Evolutionary conservation across 2,888 invertebrate genomes (phyloP), one percentile per base, ranked within the genome.

Genomic region (Nipponacmea schrenckii): DNA sequence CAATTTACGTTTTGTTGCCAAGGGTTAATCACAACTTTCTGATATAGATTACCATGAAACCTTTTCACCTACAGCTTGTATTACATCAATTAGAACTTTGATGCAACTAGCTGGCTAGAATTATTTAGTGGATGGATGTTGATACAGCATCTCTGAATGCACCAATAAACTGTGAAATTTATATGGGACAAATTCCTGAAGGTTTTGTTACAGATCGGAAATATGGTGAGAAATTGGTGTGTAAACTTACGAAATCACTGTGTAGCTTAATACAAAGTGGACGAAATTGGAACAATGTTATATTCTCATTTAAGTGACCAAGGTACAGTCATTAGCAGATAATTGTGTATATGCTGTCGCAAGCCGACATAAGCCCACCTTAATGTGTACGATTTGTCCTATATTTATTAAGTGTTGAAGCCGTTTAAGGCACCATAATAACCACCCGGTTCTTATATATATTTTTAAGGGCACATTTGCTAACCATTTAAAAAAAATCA

Each of bases 21-120:
- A 68, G 56, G 68, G 62, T 26, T 70, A 46, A n/a, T 17, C 56
- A 27, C 65, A 31, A 44, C 39, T 70, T 12, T 17, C 0, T n/a
- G 70, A 39, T 17, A 50, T 70, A 17, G 70, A 70, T 31, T 70
- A 67, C 26, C 24, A 70, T 17, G 70, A 70, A 39, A 70, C 65
- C 14, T 65, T 66, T 48, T 26, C 45, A 46, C 31, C 31, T 31
- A 31, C 31, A 31, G 31, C 5, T 31, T 5, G 31, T 31, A 31
- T 31, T 31, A 31, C 2, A 31, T 31, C 31, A 31, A 5, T 31
- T 31, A 31, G 31, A 31, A 31, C 31, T 31, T 31, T 31, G 31
- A 31, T 31, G 31, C 31, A 31, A 31, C 31, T 31, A 31, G 31
- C 31, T 31, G 31, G 2, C 31, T 26, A 48, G 39, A 68, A 31